Conservation (phyloP, 2,888 invertebrate genomes). For the Chaetoderma sp. region DNA sequence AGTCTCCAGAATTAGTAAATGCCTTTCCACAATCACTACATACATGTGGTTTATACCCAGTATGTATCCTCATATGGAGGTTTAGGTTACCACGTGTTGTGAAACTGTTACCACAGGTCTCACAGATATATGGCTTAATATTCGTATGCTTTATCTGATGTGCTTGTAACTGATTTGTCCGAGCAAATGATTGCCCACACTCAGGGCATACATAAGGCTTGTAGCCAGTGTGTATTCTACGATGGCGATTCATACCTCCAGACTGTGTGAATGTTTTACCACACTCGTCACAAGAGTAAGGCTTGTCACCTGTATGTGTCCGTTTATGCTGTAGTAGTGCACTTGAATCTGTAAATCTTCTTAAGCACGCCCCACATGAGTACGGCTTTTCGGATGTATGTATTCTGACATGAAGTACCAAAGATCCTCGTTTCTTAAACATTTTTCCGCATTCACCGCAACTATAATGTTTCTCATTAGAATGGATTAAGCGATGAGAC, state of each 20-base stretch:
- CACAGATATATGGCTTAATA: not conserved
- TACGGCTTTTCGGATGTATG: not conserved
- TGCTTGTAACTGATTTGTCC: not conserved
- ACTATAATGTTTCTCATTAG: too few species aligned
- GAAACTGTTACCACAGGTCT: not conserved
- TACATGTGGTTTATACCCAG: not conserved
- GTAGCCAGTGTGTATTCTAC: not conserved
- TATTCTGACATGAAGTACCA: not conserved
- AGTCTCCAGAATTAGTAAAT: not conserved
- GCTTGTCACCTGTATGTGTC: not conserved
- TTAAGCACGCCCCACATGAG: not conserved
- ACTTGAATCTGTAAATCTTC: too few species aligned
- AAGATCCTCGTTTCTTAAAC: too few species aligned
- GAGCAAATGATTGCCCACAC: not conserved
- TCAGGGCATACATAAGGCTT: too few species aligned
- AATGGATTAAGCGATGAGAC: too few species aligned
- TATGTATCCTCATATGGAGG: not conserved
- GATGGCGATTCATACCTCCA: not conserved
- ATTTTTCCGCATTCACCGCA: too few species aligned
- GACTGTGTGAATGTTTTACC: not conserved
- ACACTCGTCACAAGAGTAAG: not conserved
- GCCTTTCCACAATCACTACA: constrained; percentile 8
- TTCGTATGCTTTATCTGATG: not conserved
- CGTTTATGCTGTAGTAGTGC: too few species aligned
- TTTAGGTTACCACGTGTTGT: not conserved